Evolutionary conservation across 2,797 vertebrate genomes (phyloP), one percentile per base, ranked within the genome.

Genomic region (Nyctalus aviator): DNA sequence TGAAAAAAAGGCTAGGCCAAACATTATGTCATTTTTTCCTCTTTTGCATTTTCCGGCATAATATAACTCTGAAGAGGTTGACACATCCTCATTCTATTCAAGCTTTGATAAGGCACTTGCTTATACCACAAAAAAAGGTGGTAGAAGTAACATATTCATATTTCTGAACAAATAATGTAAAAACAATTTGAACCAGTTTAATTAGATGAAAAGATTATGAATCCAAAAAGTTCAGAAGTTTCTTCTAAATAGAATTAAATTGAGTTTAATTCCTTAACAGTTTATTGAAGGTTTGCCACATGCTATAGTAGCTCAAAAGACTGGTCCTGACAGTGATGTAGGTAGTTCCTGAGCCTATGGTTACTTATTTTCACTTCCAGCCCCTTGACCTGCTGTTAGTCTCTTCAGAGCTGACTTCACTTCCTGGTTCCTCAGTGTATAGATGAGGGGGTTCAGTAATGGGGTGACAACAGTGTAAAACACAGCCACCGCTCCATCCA

Each of bases 371-470:
- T 7, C 30, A 57, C 64, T 57, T 53, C 2, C 27, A 21, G 48
- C 21, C 50, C 64, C 35, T 66, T 1, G 17, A 6, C 89, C 53
- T 55, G 75, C 92, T 55, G 18, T 17, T 14, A 95, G 1, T 78
- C 89, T 96, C 64, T 59, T 93, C 77, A 97, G 94, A 83, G 96
- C 95, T 0, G 84, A 93, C 50, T 96, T 96, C 46, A 48, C 46
- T 48, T 48, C 46, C 46, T 48, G 46, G 46, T 48, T 48, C 46
- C 46, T 48, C 13, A 48, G 46, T 48, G 46, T 48, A 48, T 48
- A 48, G 46, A 48, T 48, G 46, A 48, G 46, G 46, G 46, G 46
- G 46, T 48, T 48, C 46, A 48, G 46, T 14, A 48, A 48, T 48
- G 46, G 46, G 14, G 46, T 48, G 46, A 48, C 46, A 4, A 48